These are phyloP conservation scores for Triplophysa dalaica DNA, from an alignment of 2,113 vertebrate genomes.

Conservation along the genomic window DNA sequence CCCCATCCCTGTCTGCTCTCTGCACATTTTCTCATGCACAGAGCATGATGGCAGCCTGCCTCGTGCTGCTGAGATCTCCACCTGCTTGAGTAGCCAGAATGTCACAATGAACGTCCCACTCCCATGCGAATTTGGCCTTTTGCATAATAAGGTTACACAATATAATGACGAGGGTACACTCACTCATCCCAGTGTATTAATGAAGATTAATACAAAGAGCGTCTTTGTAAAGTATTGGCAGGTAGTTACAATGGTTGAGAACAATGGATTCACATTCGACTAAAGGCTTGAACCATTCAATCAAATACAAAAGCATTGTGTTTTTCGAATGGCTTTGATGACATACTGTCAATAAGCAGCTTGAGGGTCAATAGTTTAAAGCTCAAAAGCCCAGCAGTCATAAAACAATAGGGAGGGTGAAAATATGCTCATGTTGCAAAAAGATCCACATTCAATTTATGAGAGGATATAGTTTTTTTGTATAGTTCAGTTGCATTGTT, in stretches of 20 bases:
- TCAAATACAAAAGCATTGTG: conserved; percentile 19
- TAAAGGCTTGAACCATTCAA: conserved; percentile 6
- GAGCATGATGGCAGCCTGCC: conserved; percentile 19
- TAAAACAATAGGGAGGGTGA: not conserved
- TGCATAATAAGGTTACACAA: conserved; percentile 41
- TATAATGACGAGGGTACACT: conserved; percentile 5
- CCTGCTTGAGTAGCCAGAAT: conserved; percentile 34
- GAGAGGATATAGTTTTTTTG: not conserved
- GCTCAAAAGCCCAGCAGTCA: not conserved
- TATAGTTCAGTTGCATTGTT: too few relatives aligned
- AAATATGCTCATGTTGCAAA: not conserved
- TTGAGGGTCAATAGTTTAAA: conserved; percentile 3
- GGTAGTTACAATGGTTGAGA: conserved; percentile 5
- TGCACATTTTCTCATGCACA: conserved; percentile 23
- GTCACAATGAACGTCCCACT: conserved; percentile 24
- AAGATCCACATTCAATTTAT: not conserved
- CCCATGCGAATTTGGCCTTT: conserved; percentile 28
- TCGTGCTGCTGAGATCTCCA: conserved; percentile 14
- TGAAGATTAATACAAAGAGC: conserved; percentile 33
- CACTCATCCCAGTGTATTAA: conserved; percentile 7
- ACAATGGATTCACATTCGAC: not conserved
- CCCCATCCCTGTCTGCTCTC: not conserved
- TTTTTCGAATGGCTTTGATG: conserved; percentile 19
- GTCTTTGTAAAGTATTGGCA: conserved; percentile 7
- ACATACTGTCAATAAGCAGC: conserved; percentile 6